Evolutionary conservation across 2,113 vertebrate genomes (phyloP).

Genomic region (Ceyx margarethae): DNA sequence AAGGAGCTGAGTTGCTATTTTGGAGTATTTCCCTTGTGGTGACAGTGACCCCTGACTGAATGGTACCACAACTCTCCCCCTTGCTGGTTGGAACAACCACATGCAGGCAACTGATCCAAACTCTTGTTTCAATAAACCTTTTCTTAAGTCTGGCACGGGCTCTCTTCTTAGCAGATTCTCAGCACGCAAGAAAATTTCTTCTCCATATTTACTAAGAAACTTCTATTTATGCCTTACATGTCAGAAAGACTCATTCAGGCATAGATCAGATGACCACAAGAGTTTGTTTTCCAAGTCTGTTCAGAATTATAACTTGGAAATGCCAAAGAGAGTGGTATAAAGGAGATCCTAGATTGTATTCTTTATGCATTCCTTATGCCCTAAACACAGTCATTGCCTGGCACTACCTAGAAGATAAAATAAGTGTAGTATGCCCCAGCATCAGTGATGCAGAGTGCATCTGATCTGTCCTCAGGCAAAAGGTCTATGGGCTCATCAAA

Average conservation of each 20-base stretch:
- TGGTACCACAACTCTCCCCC: not conserved
- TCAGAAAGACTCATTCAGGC: constrained; percentile 19
- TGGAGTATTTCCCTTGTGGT: not conserved
- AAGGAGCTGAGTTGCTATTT: not conserved
- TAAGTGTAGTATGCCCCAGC: not conserved
- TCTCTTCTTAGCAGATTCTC: not conserved
- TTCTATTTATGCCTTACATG: constrained; percentile 9
- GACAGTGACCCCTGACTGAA: not conserved
- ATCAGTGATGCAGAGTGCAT: not conserved
- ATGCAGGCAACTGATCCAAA: not conserved
- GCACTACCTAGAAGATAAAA: not conserved
- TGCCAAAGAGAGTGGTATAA: not conserved
- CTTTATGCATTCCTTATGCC: not conserved
- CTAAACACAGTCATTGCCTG: not conserved
- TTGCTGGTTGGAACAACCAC: not conserved
- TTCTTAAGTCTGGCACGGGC: not conserved
- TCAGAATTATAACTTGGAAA: constrained; percentile 42
- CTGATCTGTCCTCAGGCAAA: constrained; percentile 27
- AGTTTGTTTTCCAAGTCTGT: constrained; percentile 47
- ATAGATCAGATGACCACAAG: constrained; percentile 19
- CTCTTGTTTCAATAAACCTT: not conserved
- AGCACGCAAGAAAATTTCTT: not conserved
- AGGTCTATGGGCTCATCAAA: constrained; percentile 10
- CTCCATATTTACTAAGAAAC: not conserved
- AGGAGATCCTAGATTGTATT: not conserved